These are phyloP conservation scores for Trigoniulus corallinus DNA, from an alignment of 1,140 invertebrate species.

Conservation along the genomic window DNA sequence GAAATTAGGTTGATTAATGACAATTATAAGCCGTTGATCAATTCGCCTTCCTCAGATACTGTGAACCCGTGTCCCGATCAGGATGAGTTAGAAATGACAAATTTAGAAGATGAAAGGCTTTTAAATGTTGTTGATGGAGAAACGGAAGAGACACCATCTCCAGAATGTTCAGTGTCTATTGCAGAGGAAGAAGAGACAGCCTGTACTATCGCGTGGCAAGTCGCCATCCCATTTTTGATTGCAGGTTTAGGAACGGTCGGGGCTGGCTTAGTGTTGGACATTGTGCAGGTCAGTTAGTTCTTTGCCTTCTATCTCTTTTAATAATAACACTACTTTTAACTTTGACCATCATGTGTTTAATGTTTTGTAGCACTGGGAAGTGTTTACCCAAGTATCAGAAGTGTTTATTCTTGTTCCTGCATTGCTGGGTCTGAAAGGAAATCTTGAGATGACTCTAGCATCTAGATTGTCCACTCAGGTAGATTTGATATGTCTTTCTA, in stretches of 20 bases:
- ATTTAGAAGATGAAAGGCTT: neutral
- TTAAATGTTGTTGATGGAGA: neutral
- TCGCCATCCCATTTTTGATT: conserved; percentile 46
- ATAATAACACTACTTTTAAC: neutral
- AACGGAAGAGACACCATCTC: neutral
- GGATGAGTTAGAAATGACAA: neutral
- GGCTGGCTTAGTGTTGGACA: conserved; percentile 65
- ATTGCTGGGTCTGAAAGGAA: conserved; percentile 87
- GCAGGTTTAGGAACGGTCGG: conserved; percentile 86
- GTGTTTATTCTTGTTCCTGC: conserved; percentile 87
- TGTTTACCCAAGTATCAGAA: conserved; percentile 72
- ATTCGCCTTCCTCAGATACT: neutral
- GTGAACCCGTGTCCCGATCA: neutral
- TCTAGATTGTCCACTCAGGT: conserved; percentile 76
- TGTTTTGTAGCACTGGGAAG: conserved; percentile 57
- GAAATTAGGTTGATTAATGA: too few relatives aligned
- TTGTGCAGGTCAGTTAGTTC: conserved; percentile 48
- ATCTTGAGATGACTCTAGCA: conserved; percentile 93
- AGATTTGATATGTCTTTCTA: neutral
- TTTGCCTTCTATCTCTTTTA: neutral
- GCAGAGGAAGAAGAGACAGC: conserved; percentile 7
- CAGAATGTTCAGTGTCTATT: neutral
- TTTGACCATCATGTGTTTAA: neutral
- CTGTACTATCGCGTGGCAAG: conserved; percentile 23
- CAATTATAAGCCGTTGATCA: neutral